Conservation (phyloP, 2,888 invertebrate species). For the Prosapia bicincta region DNA sequence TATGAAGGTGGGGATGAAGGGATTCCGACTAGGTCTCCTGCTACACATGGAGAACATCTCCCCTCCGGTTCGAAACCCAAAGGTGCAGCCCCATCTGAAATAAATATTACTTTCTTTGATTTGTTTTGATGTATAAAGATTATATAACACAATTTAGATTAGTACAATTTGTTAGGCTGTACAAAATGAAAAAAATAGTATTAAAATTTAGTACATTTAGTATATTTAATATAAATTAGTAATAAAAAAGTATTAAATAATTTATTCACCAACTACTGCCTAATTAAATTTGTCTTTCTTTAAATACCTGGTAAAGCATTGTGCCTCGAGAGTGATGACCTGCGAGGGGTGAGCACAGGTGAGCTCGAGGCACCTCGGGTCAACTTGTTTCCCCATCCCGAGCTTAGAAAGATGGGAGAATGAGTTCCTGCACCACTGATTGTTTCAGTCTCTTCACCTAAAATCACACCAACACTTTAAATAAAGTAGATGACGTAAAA, state of each 20-base stretch:
- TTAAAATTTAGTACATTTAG: no score
- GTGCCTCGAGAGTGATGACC: slow-evolving; percentile 44
- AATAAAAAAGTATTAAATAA: no score
- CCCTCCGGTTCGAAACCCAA: slow-evolving; percentile 58
- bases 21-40: slow-evolving; percentile 38
- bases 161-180: no score
- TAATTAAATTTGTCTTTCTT: neutral
- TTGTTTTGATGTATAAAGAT: no score
- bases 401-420: slow-evolving; percentile 1
- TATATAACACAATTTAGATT: no score
- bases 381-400: slow-evolving; percentile 21
- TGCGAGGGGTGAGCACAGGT: slow-evolving; percentile 48
- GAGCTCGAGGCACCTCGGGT: slow-evolving; percentile 19
- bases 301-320: slow-evolving; percentile 34
- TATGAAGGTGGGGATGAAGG: slow-evolving; percentile 61
- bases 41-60: slow-evolving; percentile 47
- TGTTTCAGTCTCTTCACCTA: slow-evolving; percentile 40
- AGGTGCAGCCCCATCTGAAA: slow-evolving; percentile 45
- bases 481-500: no score
- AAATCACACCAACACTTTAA: no score
- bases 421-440: slow-evolving; percentile 19
- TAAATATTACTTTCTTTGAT: no score
- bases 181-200: no score
- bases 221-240: no score
- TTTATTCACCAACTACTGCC: no score